These are phyloP conservation scores for Noctuana brunneofusca DNA, from an alignment of 2,888 invertebrate genomes.

Conservation along the genomic window DNA sequence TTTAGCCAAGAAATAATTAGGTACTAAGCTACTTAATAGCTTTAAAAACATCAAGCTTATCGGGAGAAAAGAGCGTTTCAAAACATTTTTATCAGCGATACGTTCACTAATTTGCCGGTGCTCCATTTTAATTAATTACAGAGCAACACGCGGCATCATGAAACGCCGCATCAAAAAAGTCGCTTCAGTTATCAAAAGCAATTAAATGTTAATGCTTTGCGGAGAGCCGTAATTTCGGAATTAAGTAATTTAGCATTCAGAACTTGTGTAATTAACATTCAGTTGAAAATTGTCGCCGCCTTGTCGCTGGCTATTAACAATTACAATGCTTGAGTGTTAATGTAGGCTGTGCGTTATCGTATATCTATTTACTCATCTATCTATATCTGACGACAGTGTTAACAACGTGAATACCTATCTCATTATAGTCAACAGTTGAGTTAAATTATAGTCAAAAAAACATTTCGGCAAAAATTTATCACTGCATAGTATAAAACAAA, in stretches of 20 bases:
- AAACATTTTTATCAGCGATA: slow-evolving; percentile 29
- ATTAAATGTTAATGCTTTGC: slow-evolving; percentile 48
- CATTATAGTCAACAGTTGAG: not conserved
- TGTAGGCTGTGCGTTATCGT: not conserved
- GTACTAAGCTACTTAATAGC: slow-evolving; percentile 8
- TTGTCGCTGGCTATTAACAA: slow-evolving; percentile 43
- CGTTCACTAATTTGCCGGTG: slow-evolving; percentile 32
- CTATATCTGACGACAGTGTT: not conserved
- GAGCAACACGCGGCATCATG: slow-evolving; percentile 32
- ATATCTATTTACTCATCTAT: not conserved
- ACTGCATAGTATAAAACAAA: no score
- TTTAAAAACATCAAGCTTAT: slow-evolving; percentile 3
- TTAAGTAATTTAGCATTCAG: slow-evolving; percentile 45
- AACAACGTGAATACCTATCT: not conserved
- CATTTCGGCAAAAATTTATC: no score
- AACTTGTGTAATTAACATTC: slow-evolving; percentile 48
- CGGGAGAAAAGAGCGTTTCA: slow-evolving; percentile 19
- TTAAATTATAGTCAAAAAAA: not conserved
- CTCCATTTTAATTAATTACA: slow-evolving; percentile 35
- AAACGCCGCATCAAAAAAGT: slow-evolving; percentile 36
- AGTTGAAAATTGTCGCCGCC: slow-evolving; percentile 46
- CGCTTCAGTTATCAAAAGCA: slow-evolving; percentile 44
- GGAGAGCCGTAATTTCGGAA: slow-evolving; percentile 46
- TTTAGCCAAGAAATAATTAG: not conserved
- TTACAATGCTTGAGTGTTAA: slow-evolving; percentile 33